A percentile compares a stretch with the other conserved stretches of the same genome.
Evolutionary conservation across 2,113 vertebrate species (phyloP).

Genomic region (Clarias batrachus): DNA sequence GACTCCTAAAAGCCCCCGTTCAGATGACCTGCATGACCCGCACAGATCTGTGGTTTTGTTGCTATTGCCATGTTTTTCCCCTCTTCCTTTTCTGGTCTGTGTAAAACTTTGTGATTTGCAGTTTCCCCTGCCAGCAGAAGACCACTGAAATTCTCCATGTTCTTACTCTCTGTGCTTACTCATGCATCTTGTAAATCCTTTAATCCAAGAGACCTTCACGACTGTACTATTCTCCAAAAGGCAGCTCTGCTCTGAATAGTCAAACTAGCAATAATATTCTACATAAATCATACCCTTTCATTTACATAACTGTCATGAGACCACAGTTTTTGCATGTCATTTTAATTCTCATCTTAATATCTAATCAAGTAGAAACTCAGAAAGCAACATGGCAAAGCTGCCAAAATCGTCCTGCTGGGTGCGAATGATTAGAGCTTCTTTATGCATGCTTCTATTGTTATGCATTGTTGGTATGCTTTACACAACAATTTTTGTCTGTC

Average conservation of each 20-base stretch:
- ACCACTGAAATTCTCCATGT: constrained; percentile 7
- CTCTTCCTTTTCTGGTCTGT: constrained; percentile 19
- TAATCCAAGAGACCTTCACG: not conserved
- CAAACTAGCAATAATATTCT: not conserved
- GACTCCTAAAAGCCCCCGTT: constrained; percentile 3
- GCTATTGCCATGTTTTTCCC: not conserved
- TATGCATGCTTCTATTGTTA: too few relatives aligned
- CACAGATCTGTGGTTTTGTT: not conserved
- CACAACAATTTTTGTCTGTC: too few relatives aligned
- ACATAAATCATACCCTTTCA: not conserved
- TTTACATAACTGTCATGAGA: not conserved
- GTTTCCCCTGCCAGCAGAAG: not conserved
- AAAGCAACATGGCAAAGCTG: not conserved
- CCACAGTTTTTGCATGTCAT: not conserved
- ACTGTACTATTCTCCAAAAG: not conserved
- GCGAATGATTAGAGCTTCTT: not conserved
- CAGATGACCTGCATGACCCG: not conserved
- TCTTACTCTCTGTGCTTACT: not conserved
- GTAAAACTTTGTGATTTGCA: not conserved
- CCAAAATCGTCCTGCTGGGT: not conserved
- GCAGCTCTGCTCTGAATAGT: not conserved
- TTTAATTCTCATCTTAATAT: not conserved
- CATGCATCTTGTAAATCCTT: not conserved
- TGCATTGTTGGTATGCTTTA: too few relatives aligned
- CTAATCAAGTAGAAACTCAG: not conserved